Conservation (phyloP, 2,113 vertebrate genomes). For the Nothoprocta pentlandii region DNA sequence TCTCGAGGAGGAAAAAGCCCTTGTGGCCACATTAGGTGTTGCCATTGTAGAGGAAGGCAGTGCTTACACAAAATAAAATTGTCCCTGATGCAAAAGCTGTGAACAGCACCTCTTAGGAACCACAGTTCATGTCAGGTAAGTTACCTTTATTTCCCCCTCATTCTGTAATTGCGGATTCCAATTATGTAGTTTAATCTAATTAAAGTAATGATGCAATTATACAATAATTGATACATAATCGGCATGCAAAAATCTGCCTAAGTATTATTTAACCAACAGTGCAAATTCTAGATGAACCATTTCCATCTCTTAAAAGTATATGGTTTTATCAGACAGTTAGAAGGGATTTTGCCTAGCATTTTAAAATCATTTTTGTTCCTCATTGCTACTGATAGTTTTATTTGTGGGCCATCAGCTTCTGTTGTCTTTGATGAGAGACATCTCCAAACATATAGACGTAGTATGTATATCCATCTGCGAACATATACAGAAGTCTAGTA, state of each 20-base stretch:
- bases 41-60: not conserved
- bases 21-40: not conserved
- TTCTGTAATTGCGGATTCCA: conserved; percentile 78
- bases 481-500: not conserved
- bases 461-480: not conserved
- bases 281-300: conserved; percentile 56
- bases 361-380: not conserved
- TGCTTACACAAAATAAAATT: not conserved
- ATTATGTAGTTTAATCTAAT: conserved; percentile 82
- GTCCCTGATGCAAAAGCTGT: not conserved
- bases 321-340: not conserved
- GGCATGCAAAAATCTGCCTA: conserved; percentile 74
- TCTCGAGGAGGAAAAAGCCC: not conserved
- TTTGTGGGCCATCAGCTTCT: not conserved
- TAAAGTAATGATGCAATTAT: conserved; percentile 82
- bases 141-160: not conserved
- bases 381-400: too few relatives aligned
- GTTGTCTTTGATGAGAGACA: not conserved
- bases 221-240: conserved; percentile 81
- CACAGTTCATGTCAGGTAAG: not conserved
- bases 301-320: conserved; percentile 30
- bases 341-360: conserved; percentile 20
- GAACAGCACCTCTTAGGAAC: not conserved
- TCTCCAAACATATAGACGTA: not conserved
- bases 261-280: conserved; percentile 79